Base-by-base conservation (phyloP, 1,140 invertebrate genomes). In the Callitettix versicolor region DNA sequence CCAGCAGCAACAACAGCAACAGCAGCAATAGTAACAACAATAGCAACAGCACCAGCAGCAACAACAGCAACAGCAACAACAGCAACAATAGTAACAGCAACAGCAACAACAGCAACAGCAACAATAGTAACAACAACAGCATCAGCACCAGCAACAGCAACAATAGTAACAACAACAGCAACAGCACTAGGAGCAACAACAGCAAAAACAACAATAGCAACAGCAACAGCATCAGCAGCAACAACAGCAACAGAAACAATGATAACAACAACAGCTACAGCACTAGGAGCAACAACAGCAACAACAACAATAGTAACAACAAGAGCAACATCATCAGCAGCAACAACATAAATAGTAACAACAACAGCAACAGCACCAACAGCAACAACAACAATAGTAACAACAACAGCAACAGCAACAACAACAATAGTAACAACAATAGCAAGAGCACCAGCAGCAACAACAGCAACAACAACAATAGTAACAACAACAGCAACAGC, bases 381-480 rank as follows among this genome's bases (percentile, higher is more conserved):
- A n/a, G n/a, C n/a, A n/a, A n/a, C n/a, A n/a, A n/a, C n/a, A n/a
- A n/a, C n/a, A n/a, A 54, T 67, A 69, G 57, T 76, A 79, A 49
- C 77, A 73, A 63, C 65, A 76, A 60, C 68, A 71, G 69, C 58
- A 60, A 9, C 51, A 57, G 21, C 71, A 66, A 70, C 62, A 73
- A 53, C 65, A 71, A 56, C 55, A 64, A 72, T 50, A 58, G 11
- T 59, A 60, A 21, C 63, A 66, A 22, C 58, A 67, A 40, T 65
- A 67, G n/a, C 71, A 69, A 15, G 70, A 73, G 17, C 73, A 72
- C 52, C 49, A 55, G 2, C 56, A 58, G 11, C 56, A 60, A 0
- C 53, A 52, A 0, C 56, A 58, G 9, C 55, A 57, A 4, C 43
- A 58, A 0, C 51, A 57, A 18, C 55, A 60, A 22, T 57, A 62